A percentile compares a stretch with the other conserved stretches of the same genome.
phyloP scores from a whole-genome alignment of 2,888 invertebrate genomes.

The Nomada lathburiana region DNA sequence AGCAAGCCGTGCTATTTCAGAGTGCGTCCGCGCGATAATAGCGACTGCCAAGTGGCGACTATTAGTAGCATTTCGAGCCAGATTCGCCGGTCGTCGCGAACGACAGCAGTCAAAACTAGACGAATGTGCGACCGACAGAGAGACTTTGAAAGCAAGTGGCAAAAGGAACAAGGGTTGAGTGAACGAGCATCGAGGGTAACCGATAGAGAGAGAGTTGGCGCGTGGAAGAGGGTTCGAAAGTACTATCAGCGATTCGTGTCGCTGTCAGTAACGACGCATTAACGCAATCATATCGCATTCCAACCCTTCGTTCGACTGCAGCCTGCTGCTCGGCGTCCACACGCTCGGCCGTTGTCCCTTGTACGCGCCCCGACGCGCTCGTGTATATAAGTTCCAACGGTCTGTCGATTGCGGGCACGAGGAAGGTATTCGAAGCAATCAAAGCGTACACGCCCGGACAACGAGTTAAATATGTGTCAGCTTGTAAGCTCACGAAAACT shows the following conservation, averaged over 20 bases:
- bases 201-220: conserved; percentile 31
- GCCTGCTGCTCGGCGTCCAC: conserved; percentile 57
- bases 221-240: conserved; percentile 55
- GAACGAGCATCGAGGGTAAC: conserved; percentile 38
- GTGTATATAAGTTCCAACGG: conserved; percentile 4
- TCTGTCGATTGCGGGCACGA: conserved; percentile 8
- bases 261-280: conserved; percentile 79
- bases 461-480: conserved; percentile 26
- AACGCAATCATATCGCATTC: conserved; percentile 79
- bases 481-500: conserved; percentile 24
- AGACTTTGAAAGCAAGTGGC: conserved; percentile 14
- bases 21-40: conserved; percentile 65
- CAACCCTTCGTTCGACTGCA: conserved; percentile 68
- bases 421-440: conserved; percentile 36
- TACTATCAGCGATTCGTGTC: conserved; percentile 77
- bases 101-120: conserved; percentile 31
- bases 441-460: conserved; percentile 14
- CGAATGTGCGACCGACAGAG: conserved; percentile 19
- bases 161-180: conserved; percentile 2
- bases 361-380: conserved; percentile 34
- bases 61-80: conserved; percentile 65
- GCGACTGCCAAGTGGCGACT: conserved; percentile 66
- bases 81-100: conserved; percentile 36
- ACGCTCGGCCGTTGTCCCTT: conserved; percentile 49
- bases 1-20: conserved; percentile 55